Evolutionary conservation across 2,888 invertebrate species (phyloP).

Genomic region (Acronicta leporina): DNA sequence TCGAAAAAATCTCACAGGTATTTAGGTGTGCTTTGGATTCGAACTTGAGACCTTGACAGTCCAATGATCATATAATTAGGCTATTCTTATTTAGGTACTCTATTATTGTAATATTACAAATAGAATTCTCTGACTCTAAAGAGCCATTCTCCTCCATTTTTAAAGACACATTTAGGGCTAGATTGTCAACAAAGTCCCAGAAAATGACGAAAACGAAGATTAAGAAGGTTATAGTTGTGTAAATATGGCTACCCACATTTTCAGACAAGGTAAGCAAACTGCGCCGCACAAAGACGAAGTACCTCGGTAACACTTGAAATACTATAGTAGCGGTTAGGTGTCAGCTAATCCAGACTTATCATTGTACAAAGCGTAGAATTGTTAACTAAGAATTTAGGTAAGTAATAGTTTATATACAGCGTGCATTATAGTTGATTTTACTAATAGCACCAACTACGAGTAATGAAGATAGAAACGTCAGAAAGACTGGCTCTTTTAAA

Average conservation of each 20-base stretch:
- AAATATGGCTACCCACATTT: constrained; percentile 16
- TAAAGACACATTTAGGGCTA: too few relatives aligned
- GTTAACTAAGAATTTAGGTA: constrained; percentile 20
- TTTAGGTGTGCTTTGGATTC: too few relatives aligned
- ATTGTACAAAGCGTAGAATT: constrained; percentile 20
- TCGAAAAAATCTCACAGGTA: too few relatives aligned
- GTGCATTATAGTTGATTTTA: constrained; percentile 5
- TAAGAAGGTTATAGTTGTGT: constrained; percentile 12
- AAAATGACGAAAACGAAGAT: not conserved
- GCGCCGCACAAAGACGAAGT: constrained; percentile 24
- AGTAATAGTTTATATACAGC: constrained; percentile 9
- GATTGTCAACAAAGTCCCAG: not conserved
- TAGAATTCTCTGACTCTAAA: too few relatives aligned
- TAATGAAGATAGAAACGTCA: too few relatives aligned
- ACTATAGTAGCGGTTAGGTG: constrained; percentile 9
- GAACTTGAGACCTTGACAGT: too few relatives aligned
- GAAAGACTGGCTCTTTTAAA: too few relatives aligned
- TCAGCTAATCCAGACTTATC: constrained; percentile 32
- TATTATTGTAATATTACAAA: too few relatives aligned
- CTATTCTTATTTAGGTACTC: too few relatives aligned
- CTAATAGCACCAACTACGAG: too few relatives aligned
- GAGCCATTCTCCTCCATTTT: too few relatives aligned
- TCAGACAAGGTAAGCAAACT: constrained; percentile 17
- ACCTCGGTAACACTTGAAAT: constrained; percentile 29
- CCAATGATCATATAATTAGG: too few relatives aligned